phyloP scores from a whole-genome alignment of 1,140 invertebrate species.

The Magallana angulata region DNA sequence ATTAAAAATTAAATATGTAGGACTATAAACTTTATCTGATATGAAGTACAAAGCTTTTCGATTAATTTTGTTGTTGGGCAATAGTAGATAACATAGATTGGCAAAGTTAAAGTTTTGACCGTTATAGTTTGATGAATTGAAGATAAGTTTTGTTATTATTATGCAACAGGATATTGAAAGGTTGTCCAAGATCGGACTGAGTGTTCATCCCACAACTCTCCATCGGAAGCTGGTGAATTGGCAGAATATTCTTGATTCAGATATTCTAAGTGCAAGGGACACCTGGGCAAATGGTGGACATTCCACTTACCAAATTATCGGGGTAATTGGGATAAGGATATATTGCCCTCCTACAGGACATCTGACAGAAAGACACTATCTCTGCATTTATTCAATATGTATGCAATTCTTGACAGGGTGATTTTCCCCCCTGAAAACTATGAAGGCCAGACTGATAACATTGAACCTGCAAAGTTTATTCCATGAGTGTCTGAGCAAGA shows the following conservation, averaged over 20 bases:
- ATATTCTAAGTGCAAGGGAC: constrained; percentile 4
- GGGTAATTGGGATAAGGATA: constrained; percentile 44
- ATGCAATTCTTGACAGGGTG: constrained; percentile 44
- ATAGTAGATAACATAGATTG: too few species aligned
- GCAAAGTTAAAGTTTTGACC: too few species aligned
- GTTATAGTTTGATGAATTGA: background rate
- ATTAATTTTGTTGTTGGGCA: background rate
- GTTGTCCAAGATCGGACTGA: constrained; percentile 31
- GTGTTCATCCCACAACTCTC: constrained; percentile 35
- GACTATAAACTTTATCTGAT: background rate
- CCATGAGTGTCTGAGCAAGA: constrained; percentile 26
- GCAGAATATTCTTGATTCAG: constrained; percentile 18
- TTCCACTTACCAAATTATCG: constrained; percentile 25
- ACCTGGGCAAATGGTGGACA: constrained; percentile 27
- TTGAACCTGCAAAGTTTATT: constrained; percentile 38
- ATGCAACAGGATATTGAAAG: constrained; percentile 35
- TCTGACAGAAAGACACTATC: constrained; percentile 37
- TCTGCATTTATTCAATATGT: constrained; percentile 54
- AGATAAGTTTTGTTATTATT: background rate
- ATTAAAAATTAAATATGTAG: background rate
- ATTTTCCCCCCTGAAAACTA: background rate
- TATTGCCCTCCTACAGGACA: constrained; percentile 41
- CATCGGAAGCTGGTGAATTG: background rate
- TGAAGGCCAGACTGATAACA: background rate
- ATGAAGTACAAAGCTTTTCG: background rate